A percentile compares a stretch with the other conserved stretches of the same genome.
These are phyloP conservation scores for Halichoerus grypus DNA, from an alignment of 2,113 vertebrate genomes.

Conservation along the genomic window DNA sequence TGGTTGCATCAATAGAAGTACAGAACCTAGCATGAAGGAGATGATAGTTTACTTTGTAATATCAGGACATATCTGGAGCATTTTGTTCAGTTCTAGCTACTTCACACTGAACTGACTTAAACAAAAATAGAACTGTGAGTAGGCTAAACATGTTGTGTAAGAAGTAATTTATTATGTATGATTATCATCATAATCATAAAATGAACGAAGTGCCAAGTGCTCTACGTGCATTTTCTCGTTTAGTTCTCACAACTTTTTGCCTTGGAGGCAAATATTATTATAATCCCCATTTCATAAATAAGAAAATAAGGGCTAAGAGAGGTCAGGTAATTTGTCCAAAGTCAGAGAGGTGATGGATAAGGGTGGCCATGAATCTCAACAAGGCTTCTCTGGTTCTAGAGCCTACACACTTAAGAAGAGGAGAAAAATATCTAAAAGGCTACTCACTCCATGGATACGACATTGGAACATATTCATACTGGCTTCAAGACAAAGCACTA, in stretches of 20 bases:
- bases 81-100: conserved; percentile 10
- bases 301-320: conserved; percentile 20
- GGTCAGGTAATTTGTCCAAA: neutral
- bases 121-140: neutral
- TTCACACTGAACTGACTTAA: neutral
- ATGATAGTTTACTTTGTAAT: neutral
- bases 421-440: neutral
- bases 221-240: conserved; percentile 15
- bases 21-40: neutral
- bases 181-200: conserved; percentile 57
- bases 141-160: neutral
- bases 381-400: neutral
- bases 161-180: conserved; percentile 50
- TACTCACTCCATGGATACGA: rapidly evolving
- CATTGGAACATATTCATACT: too few species aligned
- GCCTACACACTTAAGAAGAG: neutral
- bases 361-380: neutral
- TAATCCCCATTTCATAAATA: conserved; percentile 22
- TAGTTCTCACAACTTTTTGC: conserved; percentile 2
- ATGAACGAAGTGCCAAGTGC: neutral
- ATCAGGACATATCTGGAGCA: neutral
- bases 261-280: neutral
- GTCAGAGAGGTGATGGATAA: neutral
- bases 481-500: neutral
- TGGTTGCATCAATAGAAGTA: neutral